phyloP scores from a whole-genome alignment of 2,888 invertebrate species.

The Epirrita christyi region DNA sequence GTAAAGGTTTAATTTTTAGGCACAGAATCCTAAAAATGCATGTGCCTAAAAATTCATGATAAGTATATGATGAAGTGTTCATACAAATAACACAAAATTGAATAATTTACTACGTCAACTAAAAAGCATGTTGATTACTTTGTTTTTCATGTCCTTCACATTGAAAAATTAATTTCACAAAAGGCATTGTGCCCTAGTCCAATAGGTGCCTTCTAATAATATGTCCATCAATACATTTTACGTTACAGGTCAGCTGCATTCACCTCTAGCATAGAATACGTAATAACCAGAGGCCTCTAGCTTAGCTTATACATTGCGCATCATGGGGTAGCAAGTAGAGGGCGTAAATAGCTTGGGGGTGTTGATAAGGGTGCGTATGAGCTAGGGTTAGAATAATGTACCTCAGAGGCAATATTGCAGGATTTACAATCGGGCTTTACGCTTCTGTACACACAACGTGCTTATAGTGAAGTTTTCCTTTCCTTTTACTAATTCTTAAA shows the following conservation, averaged over 20 bases:
- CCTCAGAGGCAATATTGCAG: not conserved
- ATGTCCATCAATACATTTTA: constrained; percentile 19
- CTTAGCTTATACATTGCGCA: constrained; percentile 40
- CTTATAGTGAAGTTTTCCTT: no score
- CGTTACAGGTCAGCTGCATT: constrained; percentile 25
- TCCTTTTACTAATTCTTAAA: no score
- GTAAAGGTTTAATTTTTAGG: no score
- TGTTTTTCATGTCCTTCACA: not conserved
- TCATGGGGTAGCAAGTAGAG: constrained; percentile 49
- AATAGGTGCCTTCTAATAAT: constrained; percentile 19
- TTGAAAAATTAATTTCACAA: not conserved
- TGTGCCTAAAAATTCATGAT: no score
- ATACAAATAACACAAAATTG: not conserved
- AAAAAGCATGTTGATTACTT: no score
- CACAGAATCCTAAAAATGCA: no score
- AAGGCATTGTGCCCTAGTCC: not conserved
- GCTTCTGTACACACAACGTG: no score
- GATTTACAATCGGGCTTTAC: no score
- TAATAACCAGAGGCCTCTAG: no score
- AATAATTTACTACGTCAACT: not conserved
- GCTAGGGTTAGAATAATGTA: not conserved
- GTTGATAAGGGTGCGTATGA: constrained; percentile 25
- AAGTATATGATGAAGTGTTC: no score
- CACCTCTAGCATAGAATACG: no score
- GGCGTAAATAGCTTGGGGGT: constrained; percentile 46